Percentiles rank a stretch among this genome's conserved stretches.
Evolutionary conservation across 2,797 vertebrate genomes (phyloP).

Genomic region (Microctenopoma stevenorrisi): DNA sequence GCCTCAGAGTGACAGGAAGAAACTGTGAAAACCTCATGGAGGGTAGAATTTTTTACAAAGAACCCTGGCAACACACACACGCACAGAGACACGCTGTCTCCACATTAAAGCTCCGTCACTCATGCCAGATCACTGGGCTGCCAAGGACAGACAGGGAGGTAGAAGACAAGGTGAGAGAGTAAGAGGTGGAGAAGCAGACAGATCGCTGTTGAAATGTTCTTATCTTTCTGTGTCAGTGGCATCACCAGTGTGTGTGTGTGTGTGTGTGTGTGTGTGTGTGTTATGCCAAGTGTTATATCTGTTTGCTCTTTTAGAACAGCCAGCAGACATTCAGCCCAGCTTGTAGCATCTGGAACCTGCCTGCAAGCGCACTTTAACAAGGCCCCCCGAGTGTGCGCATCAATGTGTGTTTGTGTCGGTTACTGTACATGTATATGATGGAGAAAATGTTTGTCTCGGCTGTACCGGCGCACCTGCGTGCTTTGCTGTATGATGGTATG

Average conservation of each 20-base stretch:
- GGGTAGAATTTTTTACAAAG: constrained; percentile 45
- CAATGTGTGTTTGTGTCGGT: constrained; percentile 5
- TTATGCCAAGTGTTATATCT: constrained; percentile 27
- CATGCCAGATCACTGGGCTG: constrained; percentile 45
- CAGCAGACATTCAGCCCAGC: constrained; percentile 39
- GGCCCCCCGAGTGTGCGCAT: constrained; percentile 45
- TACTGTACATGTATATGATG: neutral
- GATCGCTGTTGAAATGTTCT: constrained; percentile 23
- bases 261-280: constrained; percentile 13
- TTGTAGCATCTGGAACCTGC: constrained; percentile 63
- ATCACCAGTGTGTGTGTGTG: constrained; percentile 13
- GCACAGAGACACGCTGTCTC: constrained; percentile 16
- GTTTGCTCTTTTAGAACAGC: constrained; percentile 47
- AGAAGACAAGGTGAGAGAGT: constrained; percentile 33
- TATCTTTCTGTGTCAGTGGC: constrained; percentile 10
- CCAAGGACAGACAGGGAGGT: constrained; percentile 9
- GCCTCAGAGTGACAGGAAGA: constrained; percentile 45
- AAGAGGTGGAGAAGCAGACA: constrained; percentile 30
- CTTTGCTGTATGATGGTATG: neutral
- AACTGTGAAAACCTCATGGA: constrained; percentile 58
- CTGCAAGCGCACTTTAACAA: constrained; percentile 57
- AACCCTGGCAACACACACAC: constrained; percentile 35
- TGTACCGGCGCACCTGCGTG: constrained; percentile 13
- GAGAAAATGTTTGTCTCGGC: constrained; percentile 23
- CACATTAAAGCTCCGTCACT: constrained; percentile 63